These are phyloP conservation scores for Merops nubicus DNA, from an alignment of 2,113 vertebrate species.

Conservation along the genomic window DNA sequence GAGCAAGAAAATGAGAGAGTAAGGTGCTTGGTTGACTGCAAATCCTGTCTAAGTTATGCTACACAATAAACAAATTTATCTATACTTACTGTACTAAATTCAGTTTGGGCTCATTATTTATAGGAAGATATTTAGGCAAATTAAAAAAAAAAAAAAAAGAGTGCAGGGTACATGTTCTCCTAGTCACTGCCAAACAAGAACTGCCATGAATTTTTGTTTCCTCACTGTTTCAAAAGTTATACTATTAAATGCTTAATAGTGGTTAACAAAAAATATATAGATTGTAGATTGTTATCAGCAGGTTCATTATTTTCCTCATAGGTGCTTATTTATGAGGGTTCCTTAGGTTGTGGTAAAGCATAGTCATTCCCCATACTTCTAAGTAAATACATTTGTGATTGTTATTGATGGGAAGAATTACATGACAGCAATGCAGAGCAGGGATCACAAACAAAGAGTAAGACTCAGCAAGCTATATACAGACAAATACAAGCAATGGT, in stretches of 20 bases:
- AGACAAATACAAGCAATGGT: neutral
- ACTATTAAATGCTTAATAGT: neutral
- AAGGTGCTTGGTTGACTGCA: neutral
- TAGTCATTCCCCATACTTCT: neutral
- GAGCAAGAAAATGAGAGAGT: neutral
- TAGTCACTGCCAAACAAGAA: neutral
- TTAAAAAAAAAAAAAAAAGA: neutral
- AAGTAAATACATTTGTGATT: conserved; percentile 9
- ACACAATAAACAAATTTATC: conserved; percentile 6
- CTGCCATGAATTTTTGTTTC: neutral
- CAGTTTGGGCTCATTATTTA: conserved; percentile 9
- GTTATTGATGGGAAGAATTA: conserved; percentile 43
- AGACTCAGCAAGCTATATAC: neutral
- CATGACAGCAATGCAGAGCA: neutral
- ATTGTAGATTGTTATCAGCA: conserved; percentile 15
- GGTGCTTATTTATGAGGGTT: conserved; percentile 13
- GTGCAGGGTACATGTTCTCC: neutral
- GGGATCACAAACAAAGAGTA: conserved; percentile 11
- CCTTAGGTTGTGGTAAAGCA: neutral
- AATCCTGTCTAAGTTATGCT: neutral
- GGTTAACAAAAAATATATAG: neutral
- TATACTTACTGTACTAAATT: conserved; percentile 6
- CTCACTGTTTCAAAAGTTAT: neutral
- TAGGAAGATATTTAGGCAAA: neutral
- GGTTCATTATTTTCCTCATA: conserved; percentile 11